Evolutionary conservation across 2,797 vertebrate species (phyloP), one percentile per base, ranked within the genome.

Genomic region (Yasuhikotakia modesta): DNA sequence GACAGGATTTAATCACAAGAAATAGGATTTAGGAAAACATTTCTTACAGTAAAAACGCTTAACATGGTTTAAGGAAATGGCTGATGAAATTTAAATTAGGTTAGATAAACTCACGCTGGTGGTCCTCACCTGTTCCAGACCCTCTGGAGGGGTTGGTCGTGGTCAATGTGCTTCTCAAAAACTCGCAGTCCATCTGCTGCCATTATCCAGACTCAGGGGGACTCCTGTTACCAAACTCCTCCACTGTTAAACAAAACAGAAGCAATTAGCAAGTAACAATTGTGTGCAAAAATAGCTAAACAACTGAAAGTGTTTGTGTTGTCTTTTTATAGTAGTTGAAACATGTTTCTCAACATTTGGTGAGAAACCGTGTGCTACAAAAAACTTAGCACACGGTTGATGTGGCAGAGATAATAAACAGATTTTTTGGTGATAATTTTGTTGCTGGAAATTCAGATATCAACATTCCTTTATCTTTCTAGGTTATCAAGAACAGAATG

Each of bases 21-120:
- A 63, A 78, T 84, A 61, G 63, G 87, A 87, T 86, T 87, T 78
- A 75, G 79, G 27, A 58, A 81, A 82, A 78, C 70, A 77, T 80
- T 81, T 85, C 32, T 76, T 70, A 48, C 53, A 50, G 24, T 22
- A 32, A 52, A 39, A 61, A 63, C 60, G 30, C 58, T 80, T 46
- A 19, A 80, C 79, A 77, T 70, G 57, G 70, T 61, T 70, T 55
- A 73, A 57, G 70, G 78, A 67, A 76, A 70, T 55, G 55, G 65
- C 74, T 83, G 65, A 84, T 86, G 52, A 83, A 80, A 82, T 78
- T 79, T 71, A 74, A 77, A 84, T 79, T 61, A 83, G 74, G 84
- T 86, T 70, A 86, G 73, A 80, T 43, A 21, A 63, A 65, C 57
- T 74, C 55, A 80, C 75, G 72, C 72, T 52, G 76, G 65, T 66